Percentiles rank a stretch among this genome's conserved stretches.
phyloP scores from a whole-genome alignment of 2,797 vertebrate genomes.

The Lutra lutra region DNA sequence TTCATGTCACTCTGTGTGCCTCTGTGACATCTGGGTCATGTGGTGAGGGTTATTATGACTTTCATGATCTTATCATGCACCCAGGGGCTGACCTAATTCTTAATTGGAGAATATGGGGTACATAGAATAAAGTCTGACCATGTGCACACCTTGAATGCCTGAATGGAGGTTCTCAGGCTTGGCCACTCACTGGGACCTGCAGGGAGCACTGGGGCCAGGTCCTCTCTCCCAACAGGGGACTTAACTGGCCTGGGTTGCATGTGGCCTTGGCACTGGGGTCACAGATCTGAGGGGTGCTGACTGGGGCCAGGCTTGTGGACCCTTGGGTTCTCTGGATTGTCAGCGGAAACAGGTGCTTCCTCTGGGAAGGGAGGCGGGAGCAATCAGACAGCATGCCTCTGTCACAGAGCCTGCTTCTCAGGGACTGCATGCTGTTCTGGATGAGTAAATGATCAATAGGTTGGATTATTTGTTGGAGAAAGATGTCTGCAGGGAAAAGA shows the following conservation, averaged over 20 bases:
- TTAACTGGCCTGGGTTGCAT: neutral
- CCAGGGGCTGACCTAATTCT: neutral
- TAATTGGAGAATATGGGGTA: neutral
- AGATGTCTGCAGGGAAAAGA: neutral
- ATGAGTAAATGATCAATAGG: neutral
- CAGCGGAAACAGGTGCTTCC: neutral
- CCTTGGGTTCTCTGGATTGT: neutral
- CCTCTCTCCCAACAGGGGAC: neutral
- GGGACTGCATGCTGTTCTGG: neutral
- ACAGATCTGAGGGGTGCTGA: neutral
- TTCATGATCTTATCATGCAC: neutral
- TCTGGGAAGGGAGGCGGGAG: neutral
- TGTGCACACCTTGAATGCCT: neutral
- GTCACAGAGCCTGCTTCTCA: neutral
- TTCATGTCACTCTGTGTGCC: neutral
- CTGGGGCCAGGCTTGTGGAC: neutral
- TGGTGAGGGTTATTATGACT: neutral
- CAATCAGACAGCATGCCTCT: neutral
- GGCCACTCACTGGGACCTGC: neutral
- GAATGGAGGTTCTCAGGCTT: neutral
- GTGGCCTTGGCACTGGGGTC: neutral
- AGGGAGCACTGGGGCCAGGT: neutral
- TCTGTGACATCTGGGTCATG: neutral
- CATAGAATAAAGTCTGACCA: neutral
- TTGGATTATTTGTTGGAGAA: neutral